Base-by-base conservation (phyloP, 2,113 vertebrate species). In the Macquaria australasica region DNA sequence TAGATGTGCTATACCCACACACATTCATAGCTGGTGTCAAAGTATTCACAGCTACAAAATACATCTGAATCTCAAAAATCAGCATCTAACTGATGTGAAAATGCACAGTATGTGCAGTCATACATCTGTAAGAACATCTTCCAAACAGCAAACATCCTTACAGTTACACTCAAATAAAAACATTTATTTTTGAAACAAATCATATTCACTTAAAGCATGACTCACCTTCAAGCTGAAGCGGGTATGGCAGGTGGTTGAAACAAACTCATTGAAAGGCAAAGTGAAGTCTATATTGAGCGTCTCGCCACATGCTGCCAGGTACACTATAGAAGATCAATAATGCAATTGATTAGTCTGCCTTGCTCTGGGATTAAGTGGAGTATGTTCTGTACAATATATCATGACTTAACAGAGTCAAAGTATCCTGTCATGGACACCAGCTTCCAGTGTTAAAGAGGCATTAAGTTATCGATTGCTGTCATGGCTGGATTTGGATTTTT, bases 221-320 rank as follows among this genome's bases (percentile, higher is more conserved):
- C 94, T 94, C 93, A 99, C 98, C 95, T 91, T 97, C 86, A 99
- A 94, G 90, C 95, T 97, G 90, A 99, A 98, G 92, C 95, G 96
- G 51, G 97, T 99, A 87, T 95, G 97, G 91, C 98, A 99, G 3
- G 95, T 98, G 81, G 94, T 95, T 67, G 98, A 98, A 95, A 99
- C 97, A 92, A 99, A 99, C 88, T 99, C 98, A 82, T 95, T 97
- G 95, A 99, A 99, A 90, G 98, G 97, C 92, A 99, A 94, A 85
- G 96, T 97, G 93, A 99, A 99, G 93, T 98, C 97, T 89, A 99
- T 97, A 92, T 97, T 99, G 89, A 99, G 85, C 7, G 98, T 99
- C 95, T 99, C 98, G 60, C 98, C 98, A 84, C 98, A 99, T 83
- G 98, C 98, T 92, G 98, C 98, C 64, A 99, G 95, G 95, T 99